phyloP scores from a whole-genome alignment of 2,888 invertebrate species.

The Cryptocephalus primarius region DNA sequence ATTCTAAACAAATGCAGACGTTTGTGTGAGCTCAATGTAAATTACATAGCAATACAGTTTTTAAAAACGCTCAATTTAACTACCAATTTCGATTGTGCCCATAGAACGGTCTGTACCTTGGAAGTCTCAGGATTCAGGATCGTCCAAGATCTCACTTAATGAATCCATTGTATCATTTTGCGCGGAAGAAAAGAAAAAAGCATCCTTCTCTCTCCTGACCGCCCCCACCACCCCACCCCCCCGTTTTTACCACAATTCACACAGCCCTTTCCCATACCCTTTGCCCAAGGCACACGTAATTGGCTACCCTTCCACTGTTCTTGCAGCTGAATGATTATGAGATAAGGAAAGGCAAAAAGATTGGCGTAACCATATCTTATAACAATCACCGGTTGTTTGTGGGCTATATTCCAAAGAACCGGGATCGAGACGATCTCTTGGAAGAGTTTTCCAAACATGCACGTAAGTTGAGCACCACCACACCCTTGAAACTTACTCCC shows the following conservation, averaged over 20 bases:
- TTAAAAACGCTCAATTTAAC: too few relatives aligned
- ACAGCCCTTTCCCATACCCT: conserved; percentile 20
- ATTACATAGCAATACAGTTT: too few relatives aligned
- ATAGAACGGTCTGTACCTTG: too few relatives aligned
- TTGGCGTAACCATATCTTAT: conserved; percentile 99
- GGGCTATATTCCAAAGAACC: conserved; percentile 99
- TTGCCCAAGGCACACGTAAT: conserved; percentile 39
- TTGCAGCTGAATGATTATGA: conserved; percentile 99
- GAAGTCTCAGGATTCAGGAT: too few relatives aligned
- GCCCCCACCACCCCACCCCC: too few relatives aligned
- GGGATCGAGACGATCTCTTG: conserved; percentile 97
- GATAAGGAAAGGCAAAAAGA: conserved; percentile 98
- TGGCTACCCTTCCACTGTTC: conserved; percentile 76
- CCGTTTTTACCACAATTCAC: neutral
- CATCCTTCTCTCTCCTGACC: neutral
- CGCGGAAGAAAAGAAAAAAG: neutral
- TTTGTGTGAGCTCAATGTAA: too few relatives aligned
- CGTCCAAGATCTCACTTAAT: too few relatives aligned
- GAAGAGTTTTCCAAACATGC: conserved; percentile 99
- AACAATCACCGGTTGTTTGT: conserved; percentile 99
- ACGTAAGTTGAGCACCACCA: conserved; percentile 72
- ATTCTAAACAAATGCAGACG: too few relatives aligned
- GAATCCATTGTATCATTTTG: too few relatives aligned
- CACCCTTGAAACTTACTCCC: conserved; percentile 11
- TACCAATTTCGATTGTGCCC: too few relatives aligned